Percentiles rank a stretch among this genome's conserved stretches.
phyloP scores from a whole-genome alignment of 2,888 invertebrate genomes.

The Caenorhabditis japonica region DNA sequence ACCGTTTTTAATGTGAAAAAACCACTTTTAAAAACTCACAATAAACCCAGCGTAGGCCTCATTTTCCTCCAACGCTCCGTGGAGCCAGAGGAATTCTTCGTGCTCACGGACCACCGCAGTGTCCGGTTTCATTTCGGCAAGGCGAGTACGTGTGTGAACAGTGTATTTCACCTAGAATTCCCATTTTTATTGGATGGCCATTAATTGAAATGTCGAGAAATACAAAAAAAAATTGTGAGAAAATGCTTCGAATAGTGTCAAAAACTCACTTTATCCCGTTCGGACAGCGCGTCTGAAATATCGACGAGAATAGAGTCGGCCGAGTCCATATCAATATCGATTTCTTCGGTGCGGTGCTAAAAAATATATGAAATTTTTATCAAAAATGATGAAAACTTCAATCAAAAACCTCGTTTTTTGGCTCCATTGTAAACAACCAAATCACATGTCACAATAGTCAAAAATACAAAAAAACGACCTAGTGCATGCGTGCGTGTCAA shows the following conservation, averaged over 20 bases:
- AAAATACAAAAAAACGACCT: too few species aligned
- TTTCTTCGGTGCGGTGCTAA: conserved; percentile 73
- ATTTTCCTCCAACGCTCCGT: conserved; percentile 95
- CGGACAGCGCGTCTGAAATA: conserved; percentile 98
- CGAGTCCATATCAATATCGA: conserved; percentile 66
- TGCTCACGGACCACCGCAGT: conserved; percentile 93
- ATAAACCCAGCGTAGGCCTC: conserved; percentile 97
- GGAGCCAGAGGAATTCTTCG: conserved; percentile 99
- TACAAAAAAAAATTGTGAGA: background rate
- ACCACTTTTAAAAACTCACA: conserved; percentile 82
- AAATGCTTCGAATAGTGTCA: background rate
- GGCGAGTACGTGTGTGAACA: conserved; percentile 86
- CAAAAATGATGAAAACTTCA: too few species aligned
- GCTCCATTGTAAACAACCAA: too few species aligned
- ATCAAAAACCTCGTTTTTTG: too few species aligned
- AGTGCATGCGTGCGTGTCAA: too few species aligned
- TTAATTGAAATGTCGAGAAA: background rate
- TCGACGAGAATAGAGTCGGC: conserved; percentile 82
- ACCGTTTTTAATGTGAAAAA: background rate
- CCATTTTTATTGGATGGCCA: background rate
- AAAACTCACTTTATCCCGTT: conserved; percentile 87
- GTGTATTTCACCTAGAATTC: conserved; percentile 90
- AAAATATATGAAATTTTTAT: too few species aligned
- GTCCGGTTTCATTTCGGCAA: conserved; percentile 90
- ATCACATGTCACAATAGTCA: too few species aligned